Base-by-base conservation (phyloP, 2,888 invertebrate species). In the Andricus quercusramuli region DNA sequence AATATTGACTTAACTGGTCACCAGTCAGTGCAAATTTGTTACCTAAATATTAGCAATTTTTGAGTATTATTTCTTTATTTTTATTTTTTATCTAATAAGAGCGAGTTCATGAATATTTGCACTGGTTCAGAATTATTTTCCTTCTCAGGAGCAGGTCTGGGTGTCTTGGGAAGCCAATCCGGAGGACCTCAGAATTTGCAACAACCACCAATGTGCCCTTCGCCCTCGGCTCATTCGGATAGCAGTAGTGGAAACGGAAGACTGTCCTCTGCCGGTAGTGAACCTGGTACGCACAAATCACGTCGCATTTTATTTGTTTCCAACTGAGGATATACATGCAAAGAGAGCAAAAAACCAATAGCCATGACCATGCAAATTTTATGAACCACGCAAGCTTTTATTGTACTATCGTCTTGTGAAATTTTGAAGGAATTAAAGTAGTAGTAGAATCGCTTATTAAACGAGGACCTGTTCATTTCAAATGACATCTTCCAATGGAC, bases 181-280 rank as follows among this genome's bases (percentile, higher is more conserved):
- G 92, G 91, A 88, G 93, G 92, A 88, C 91, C 92, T 74, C 92
- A 92, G 86, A 93, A 92, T 88, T 92, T 93, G 85, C 92, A 92
- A 90, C 93, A 95, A 83, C 95, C 95, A 91, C 95, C 95, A 29
- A 94, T 95, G 94, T 96, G 97, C 87, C 96, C 97, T 22, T 97
- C 97, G 70, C 97, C 97, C 2, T 97, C 97, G 62, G 96, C 96
- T 29, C 97, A 97, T 92, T 97, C 97, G 68, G 97, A 97, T 93
- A 97, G 97, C 89, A 97, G 97, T 37, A 97, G 97, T 47, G 95
- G 95, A 84, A 97, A 96, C 89, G 97, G 97, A 78, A 94, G 97
- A 79, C 94, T 97, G 8, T 96, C 97, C 13, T 97, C 97, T 32
- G 96, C 96, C 47, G 96, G 96, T 29, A 96, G 97, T 25, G 97